Percentiles rank a stretch among this genome's conserved stretches.
Conservation (phyloP, 2,888 invertebrate genomes). For the Pseudeuparius sepicola region DNA sequence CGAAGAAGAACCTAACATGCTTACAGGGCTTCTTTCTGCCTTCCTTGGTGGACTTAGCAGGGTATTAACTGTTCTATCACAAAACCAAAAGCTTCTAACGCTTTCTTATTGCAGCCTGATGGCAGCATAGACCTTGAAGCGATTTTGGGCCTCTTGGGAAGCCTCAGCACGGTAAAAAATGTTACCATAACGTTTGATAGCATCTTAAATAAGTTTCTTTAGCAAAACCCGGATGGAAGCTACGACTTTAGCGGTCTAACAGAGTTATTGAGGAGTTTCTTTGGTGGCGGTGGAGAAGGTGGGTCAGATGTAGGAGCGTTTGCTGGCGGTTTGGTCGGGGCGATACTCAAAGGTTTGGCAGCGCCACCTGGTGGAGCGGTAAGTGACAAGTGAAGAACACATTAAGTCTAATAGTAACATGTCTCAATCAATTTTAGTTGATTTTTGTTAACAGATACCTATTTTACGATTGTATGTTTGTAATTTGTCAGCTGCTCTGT, state of each 20-base stretch:
- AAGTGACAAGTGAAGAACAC: constrained; percentile 19
- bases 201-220: constrained; percentile 17
- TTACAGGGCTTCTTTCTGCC: constrained; percentile 36
- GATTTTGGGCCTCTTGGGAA: constrained; percentile 36
- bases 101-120: too few species aligned
- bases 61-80: constrained; percentile 25
- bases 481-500: too few species aligned
- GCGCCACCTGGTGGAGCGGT: constrained; percentile 38
- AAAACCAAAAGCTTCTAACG: too few species aligned
- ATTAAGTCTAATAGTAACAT: too few species aligned
- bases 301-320: constrained; percentile 41
- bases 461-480: too few species aligned
- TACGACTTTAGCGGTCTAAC: constrained; percentile 37
- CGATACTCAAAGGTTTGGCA: constrained; percentile 36
- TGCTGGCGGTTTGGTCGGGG: constrained; percentile 36
- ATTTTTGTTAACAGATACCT: too few species aligned
- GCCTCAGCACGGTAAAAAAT: constrained; percentile 36
- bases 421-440: too few species aligned
- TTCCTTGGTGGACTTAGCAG: constrained; percentile 37
- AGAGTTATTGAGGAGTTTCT: constrained; percentile 35
- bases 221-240: constrained; percentile 38
- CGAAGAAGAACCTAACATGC: constrained; percentile 33
- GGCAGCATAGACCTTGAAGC: constrained; percentile 38
- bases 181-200: not conserved
- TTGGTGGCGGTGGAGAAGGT: constrained; percentile 35